These are phyloP conservation scores for Redunca redunca DNA, from an alignment of 2,113 vertebrate genomes.

Conservation along the genomic window DNA sequence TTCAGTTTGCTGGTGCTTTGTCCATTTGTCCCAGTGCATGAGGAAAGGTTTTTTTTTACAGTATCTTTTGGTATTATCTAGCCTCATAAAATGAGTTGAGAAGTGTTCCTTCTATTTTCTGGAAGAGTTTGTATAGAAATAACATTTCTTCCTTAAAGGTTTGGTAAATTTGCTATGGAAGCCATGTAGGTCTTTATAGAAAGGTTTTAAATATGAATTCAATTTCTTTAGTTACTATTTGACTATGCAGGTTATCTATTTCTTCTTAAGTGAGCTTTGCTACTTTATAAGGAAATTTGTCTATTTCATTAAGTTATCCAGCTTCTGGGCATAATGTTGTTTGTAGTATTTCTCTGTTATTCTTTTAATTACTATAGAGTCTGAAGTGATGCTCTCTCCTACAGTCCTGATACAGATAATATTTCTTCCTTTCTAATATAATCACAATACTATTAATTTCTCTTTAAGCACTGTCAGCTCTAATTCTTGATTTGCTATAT, in stretches of 20 bases:
- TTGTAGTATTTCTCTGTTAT: not conserved
- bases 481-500: not conserved
- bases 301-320: not conserved
- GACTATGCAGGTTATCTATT: not conserved
- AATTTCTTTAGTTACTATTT: not conserved
- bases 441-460: not conserved
- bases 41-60: not conserved
- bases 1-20: not conserved
- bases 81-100: not conserved
- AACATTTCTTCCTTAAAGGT: constrained; percentile 6
- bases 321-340: not conserved
- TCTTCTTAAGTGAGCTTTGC: not conserved
- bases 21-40: not conserved
- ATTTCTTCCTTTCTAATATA: not conserved
- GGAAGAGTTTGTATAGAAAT: not conserved
- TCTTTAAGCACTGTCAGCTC: not conserved
- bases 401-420: not conserved
- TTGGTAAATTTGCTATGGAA: not conserved
- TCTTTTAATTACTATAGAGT: not conserved
- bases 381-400: not conserved
- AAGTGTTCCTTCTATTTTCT: not conserved
- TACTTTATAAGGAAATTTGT: not conserved
- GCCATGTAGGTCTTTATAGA: not conserved
- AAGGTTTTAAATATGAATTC: not conserved
- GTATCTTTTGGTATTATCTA: not conserved